These are phyloP conservation scores for Todiramphus saurophagus DNA, from an alignment of 2,113 vertebrate genomes.

Conservation along the genomic window DNA sequence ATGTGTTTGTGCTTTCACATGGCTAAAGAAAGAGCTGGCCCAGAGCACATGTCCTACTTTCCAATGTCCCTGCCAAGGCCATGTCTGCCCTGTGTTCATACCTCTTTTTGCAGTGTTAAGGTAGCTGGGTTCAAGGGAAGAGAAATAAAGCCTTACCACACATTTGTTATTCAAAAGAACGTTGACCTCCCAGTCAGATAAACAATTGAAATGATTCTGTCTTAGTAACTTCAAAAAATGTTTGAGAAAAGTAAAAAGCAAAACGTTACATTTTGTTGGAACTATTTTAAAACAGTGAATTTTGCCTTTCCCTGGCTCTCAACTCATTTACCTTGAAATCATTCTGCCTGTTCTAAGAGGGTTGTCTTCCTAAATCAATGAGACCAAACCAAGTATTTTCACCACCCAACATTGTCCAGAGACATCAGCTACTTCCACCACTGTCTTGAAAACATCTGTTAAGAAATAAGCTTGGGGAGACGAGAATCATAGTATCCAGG, in stretches of 20 bases:
- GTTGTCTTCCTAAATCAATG: neutral
- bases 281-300: neutral
- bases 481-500: neutral
- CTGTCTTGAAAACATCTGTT: neutral
- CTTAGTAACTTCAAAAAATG: neutral
- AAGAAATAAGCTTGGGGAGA: neutral
- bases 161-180: neutral
- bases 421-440: neutral
- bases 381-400: neutral
- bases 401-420: neutral
- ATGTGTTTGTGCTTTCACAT: constrained; percentile 30
- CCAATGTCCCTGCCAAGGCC: neutral
- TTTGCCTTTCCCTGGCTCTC: neutral
- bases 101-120: neutral
- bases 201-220: neutral
- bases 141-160: neutral
- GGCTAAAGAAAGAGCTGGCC: neutral
- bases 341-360: neutral
- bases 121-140: neutral
- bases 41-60: neutral
- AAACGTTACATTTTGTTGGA: neutral
- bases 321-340: neutral
- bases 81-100: neutral
- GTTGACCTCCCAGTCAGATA: constrained; percentile 14
- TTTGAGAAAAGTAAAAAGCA: neutral